A percentile compares a stretch with the other conserved stretches of the same genome.
Conservation (phyloP, 2,797 vertebrate species). For the Chloroceryle amazona region DNA sequence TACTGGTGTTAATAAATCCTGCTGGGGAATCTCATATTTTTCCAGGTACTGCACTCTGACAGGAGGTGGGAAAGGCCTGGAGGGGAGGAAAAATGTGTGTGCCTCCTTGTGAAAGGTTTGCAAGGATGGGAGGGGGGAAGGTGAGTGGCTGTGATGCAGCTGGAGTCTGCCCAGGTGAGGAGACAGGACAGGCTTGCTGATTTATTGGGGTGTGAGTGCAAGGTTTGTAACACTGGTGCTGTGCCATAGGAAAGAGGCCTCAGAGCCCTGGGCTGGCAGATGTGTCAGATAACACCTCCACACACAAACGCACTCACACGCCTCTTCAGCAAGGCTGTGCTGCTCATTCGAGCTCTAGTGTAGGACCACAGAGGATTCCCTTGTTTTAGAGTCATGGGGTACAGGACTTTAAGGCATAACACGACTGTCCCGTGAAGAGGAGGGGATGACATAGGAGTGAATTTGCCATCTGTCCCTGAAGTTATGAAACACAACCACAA, state of each 20-base stretch:
- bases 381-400: not conserved
- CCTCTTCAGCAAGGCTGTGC: not conserved
- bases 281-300: not conserved
- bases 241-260: not conserved
- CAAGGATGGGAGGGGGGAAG: not conserved
- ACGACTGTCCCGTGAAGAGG: not conserved
- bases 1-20: not conserved
- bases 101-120: not conserved
- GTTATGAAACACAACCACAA: not conserved
- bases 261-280: not conserved
- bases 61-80: not conserved
- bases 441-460: not conserved
- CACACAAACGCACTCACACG: rapidly evolving
- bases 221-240: not conserved
- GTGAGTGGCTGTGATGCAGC: not conserved
- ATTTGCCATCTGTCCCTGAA: not conserved
- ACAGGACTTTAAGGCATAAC: not conserved
- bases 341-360: not conserved
- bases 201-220: not conserved
- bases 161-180: not conserved
- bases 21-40: not conserved
- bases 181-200: not conserved
- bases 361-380: not conserved
- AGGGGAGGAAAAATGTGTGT: not conserved
- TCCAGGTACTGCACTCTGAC: not conserved